Percentiles rank a stretch among this genome's conserved stretches.
Evolutionary conservation across 2,888 invertebrate species (phyloP).

Genomic region (Mythimna ferrago): DNA sequence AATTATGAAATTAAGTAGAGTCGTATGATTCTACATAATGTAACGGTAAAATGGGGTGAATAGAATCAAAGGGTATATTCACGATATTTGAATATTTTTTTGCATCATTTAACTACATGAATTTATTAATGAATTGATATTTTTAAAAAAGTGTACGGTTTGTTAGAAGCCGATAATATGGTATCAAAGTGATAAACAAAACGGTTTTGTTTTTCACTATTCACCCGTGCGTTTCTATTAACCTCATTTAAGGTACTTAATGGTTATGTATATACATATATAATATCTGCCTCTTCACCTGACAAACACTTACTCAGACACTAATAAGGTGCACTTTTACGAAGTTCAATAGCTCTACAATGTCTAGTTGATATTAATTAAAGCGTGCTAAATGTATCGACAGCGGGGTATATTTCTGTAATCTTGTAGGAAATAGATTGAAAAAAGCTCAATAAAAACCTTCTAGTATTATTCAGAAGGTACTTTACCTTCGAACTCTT

Average conservation of each 20-base stretch:
- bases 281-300: conserved; percentile 20
- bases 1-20: conserved; percentile 3
- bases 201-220: no score
- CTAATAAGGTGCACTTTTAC: neutral
- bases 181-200: no score
- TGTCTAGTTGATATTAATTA: conserved; percentile 1
- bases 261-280: neutral
- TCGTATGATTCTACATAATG: no score
- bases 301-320: neutral
- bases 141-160: no score
- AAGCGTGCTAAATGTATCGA: conserved; percentile 29
- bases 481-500: conserved; percentile 37
- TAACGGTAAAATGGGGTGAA: no score
- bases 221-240: no score
- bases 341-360: neutral
- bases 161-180: no score
- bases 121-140: no score
- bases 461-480: conserved; percentile 52
- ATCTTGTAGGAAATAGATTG: conserved; percentile 39
- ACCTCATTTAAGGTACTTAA: no score
- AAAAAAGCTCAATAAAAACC: conserved; percentile 54
- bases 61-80: no score
- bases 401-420: conserved; percentile 20
- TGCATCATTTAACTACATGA: no score
- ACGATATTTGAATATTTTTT: no score